Base-by-base conservation (phyloP, 2,888 invertebrate genomes). In the Philhelius pedissequus region DNA sequence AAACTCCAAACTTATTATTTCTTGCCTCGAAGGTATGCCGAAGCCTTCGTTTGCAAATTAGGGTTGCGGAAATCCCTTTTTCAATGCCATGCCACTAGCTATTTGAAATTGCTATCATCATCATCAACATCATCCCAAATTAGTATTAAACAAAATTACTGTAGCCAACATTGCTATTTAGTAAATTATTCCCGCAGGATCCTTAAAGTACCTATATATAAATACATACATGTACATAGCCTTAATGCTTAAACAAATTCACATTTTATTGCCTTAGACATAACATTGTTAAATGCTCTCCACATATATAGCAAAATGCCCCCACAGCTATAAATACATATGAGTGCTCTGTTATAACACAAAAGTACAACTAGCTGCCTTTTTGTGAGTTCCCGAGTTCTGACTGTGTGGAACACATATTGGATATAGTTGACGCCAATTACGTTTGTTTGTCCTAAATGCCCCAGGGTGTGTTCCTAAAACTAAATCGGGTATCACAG, bases 271-370 rank as follows among this genome's bases (percentile, higher is more conserved):
- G 48, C 62, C 70, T 54, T 62, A 68, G 54, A 62, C 77, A 62
- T 78, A 78, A 83, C 78, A 78, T 83, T 64, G 82, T 83, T 83
- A 78, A 78, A 74, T 73, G 78, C 56, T 82, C 73, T n/a, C n/a
- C n/a, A n/a, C n/a, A 62, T 69, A 73, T 69, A 66, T n/a, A n/a
- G n/a, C n/a, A n/a, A n/a, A 73, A 60, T 18, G 48, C 15, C 56
- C n/a, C 58, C 68, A 38, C 60, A 25, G 52, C 58, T 56, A 54
- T 43, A 73, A 3, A 52, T 1, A 15, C 30, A 60, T n/a, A n/a
- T n/a, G n/a, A n/a, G n/a, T n/a, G n/a, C n/a, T n/a, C n/a, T n/a
- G n/a, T n/a, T n/a, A n/a, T n/a, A n/a, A n/a, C n/a, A n/a, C n/a
- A n/a, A n/a, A n/a, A n/a, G n/a, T n/a, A n/a, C 38, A 32, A 30